Evolutionary conservation across 2,113 vertebrate species (phyloP), one percentile per base, ranked within the genome.

Genomic region (Chaetops frenatus): DNA sequence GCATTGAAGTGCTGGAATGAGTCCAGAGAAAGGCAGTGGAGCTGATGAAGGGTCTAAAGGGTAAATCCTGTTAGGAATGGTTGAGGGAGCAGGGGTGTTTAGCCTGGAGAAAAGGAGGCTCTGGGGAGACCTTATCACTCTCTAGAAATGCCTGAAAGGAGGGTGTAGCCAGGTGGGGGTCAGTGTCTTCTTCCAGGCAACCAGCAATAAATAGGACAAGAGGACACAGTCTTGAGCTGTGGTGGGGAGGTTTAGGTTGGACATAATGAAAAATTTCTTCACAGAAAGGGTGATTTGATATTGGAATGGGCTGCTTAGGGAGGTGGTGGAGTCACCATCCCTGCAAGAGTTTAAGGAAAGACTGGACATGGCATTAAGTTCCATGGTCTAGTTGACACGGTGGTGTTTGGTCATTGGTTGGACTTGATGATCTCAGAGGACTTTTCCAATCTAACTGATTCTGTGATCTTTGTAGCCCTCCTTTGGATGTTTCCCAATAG

Each of bases 151-250:
- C 19, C 36, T 66, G 33, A 51, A 24, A 45, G 60, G 45, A 66
- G 33, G 10, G 0, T 11, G 15, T 50, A 23, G 40, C 22, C 24
- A 20, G 20, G 4, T 48, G 42, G 11, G 5, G 10, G 7, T 48
- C 2, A 0, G 7, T 33, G 27, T 23, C 42, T 72, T 65, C 36
- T 72, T 12, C 35, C 31, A 33, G 35, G 29, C 11, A 48, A 0
- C 4, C 27, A 42, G 42, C 2, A 2, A 36, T 27, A 15, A 2
- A 36, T 27, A 15, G 42, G 25, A 50, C 0, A 1, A 71, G 57
- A 48, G 25, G 31, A 42, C 9, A 40, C 2, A 27, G 21, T 27
- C 66, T 72, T 80, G 15, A 72, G 12, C 31, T 72, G 25, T 0
- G 1, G 17, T 0, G 0, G 27, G 31, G 21, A 72, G 18, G 42